Evolutionary conservation across 2,797 vertebrate genomes (phyloP).

Genomic region (Strix occidentalis): DNA sequence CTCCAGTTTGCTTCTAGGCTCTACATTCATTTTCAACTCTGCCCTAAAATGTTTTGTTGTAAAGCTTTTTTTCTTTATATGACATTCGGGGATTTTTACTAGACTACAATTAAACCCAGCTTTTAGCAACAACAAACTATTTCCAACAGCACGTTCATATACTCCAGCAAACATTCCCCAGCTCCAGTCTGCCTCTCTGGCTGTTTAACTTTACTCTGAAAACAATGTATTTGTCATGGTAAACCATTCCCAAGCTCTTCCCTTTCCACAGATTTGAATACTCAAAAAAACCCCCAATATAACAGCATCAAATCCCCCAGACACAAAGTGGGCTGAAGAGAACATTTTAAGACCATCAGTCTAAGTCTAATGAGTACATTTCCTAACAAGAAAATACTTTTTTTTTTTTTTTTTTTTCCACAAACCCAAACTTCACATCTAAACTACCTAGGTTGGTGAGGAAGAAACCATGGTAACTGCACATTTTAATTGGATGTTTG

Average conservation of each 20-base stretch:
- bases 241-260: slow-evolving; percentile 14
- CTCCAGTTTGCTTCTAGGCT: not conserved
- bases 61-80: not conserved
- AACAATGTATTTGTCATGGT: slow-evolving; percentile 47
- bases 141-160: slow-evolving; percentile 29
- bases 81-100: not conserved
- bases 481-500: slow-evolving; percentile 16
- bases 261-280: not conserved
- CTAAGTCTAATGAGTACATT: not conserved
- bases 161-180: not conserved
- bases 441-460: not conserved
- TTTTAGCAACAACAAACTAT: slow-evolving; percentile 18
- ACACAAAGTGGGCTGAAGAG: not conserved
- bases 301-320: not conserved
- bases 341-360: not conserved
- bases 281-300: not conserved
- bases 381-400: not conserved
- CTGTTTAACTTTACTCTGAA: slow-evolving; percentile 11
- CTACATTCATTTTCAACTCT: not conserved
- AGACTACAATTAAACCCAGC: slow-evolving; percentile 53
- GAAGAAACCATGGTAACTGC: slow-evolving; percentile 52
- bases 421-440: not conserved
- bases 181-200: not conserved
- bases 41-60: slow-evolving; percentile 11
- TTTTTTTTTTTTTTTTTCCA: not conserved